These are phyloP conservation scores for Ahaetulla prasina DNA, from an alignment of 2,113 vertebrate genomes.

Conservation along the genomic window DNA sequence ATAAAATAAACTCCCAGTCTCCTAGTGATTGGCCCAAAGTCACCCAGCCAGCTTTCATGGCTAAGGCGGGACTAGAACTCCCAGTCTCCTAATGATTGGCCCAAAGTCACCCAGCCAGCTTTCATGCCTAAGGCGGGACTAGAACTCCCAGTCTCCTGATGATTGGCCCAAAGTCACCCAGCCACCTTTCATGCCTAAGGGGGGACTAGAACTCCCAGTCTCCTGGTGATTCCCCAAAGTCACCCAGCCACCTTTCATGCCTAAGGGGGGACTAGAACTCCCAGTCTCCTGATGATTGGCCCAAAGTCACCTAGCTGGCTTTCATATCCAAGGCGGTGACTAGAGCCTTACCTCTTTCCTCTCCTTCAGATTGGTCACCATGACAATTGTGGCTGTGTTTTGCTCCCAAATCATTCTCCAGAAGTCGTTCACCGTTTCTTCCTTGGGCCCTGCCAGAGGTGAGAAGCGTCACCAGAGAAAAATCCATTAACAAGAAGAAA, in stretches of 20 bases:
- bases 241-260: fast-evolving
- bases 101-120: too few relatives aligned
- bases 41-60: too few relatives aligned
- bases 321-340: too few relatives aligned
- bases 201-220: fast-evolving
- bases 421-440: slow-evolving; percentile 97
- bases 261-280: not conserved
- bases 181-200: fast-evolving
- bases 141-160: not conserved
- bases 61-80: too few relatives aligned
- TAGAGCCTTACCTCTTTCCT: slow-evolving; percentile 83
- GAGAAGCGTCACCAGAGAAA: not conserved
- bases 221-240: not conserved
- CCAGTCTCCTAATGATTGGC: too few relatives aligned
- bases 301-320: not conserved
- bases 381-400: slow-evolving; percentile 96
- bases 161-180: not conserved
- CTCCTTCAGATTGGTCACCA: slow-evolving; percentile 98
- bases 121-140: too few relatives aligned
- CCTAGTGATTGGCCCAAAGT: too few relatives aligned
- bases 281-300: not conserved
- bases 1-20: fast-evolving
- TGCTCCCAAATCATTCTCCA: slow-evolving; percentile 99
- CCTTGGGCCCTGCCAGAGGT: slow-evolving; percentile 84
- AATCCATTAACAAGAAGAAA: too few relatives aligned